These are phyloP conservation scores for Nymphalis polychloros DNA, from an alignment of 2,888 invertebrate species.

Conservation along the genomic window DNA sequence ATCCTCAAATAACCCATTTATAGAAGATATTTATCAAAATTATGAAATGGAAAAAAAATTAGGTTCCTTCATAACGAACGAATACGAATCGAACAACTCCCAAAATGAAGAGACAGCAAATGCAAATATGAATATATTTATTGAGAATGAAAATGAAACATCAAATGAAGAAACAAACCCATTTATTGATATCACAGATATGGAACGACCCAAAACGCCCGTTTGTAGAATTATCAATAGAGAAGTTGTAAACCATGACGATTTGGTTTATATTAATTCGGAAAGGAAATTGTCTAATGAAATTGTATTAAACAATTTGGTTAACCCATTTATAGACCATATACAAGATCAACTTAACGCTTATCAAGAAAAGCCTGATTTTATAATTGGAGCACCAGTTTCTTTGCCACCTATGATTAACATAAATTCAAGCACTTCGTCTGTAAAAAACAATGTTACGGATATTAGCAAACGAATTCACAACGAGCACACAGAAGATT, in stretches of 20 bases:
- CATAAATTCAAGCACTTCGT: constrained; percentile 49
- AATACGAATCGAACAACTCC: constrained; percentile 69
- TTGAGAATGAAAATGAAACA: constrained; percentile 18
- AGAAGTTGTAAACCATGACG: constrained; percentile 53
- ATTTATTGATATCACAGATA: constrained; percentile 27
- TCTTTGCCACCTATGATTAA: constrained; percentile 68
- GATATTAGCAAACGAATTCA: constrained; percentile 12
- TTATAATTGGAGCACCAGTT: constrained; percentile 79
- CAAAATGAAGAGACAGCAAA: constrained; percentile 60
- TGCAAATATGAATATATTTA: constrained; percentile 24
- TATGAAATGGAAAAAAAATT: constrained; percentile 58
- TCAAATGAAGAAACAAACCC: constrained; percentile 29
- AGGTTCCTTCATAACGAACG: constrained; percentile 61
- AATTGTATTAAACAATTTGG: constrained; percentile 58
- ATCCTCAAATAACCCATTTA: constrained; percentile 62
- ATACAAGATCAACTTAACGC: constrained; percentile 9
- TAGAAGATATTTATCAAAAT: constrained; percentile 55
- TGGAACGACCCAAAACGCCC: constrained; percentile 69
- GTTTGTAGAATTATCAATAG: constrained; percentile 69
- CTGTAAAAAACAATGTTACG: constrained; percentile 45
- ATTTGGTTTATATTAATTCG: constrained; percentile 55
- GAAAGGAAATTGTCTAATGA: constrained; percentile 51
- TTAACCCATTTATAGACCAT: constrained; percentile 63
- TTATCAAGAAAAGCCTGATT: constrained; percentile 55
- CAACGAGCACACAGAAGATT: constrained; percentile 13